Evolutionary conservation across 2,113 vertebrate genomes (phyloP).

Genomic region (Dromiciops gliroides): DNA sequence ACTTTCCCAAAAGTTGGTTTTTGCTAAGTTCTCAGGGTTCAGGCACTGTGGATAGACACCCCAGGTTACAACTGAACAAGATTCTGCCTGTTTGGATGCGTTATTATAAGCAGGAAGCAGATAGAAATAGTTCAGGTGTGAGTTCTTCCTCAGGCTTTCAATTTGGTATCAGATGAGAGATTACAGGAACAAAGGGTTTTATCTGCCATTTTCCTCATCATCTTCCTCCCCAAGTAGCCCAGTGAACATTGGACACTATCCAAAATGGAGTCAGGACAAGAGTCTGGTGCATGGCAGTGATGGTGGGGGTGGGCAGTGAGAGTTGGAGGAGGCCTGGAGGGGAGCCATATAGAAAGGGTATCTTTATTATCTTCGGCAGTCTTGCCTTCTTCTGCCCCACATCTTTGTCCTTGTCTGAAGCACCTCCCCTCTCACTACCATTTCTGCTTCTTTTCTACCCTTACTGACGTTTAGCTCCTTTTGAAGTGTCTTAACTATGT

Average conservation of each 20-base stretch:
- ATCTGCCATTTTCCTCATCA: background rate
- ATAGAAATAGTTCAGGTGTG: background rate
- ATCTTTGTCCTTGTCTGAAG: background rate
- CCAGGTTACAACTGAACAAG: background rate
- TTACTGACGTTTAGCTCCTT: background rate
- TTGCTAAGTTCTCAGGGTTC: background rate
- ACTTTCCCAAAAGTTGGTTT: background rate
- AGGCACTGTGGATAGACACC: background rate
- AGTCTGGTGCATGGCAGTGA: background rate
- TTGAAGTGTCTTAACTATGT: background rate
- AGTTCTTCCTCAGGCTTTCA: background rate
- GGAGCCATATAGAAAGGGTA: background rate
- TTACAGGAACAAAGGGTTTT: background rate
- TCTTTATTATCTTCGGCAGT: background rate
- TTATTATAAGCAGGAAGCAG: background rate
- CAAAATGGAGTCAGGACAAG: background rate
- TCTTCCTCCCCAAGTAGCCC: background rate
- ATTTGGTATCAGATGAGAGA: background rate
- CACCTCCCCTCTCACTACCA: background rate
- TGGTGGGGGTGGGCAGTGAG: background rate
- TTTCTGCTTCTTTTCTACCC: background rate
- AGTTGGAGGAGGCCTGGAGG: background rate
- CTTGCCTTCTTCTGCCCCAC: background rate
- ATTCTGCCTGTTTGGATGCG: background rate
- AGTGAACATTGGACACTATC: background rate